Conservation (phyloP, 2,797 vertebrate species). For the Sebastolobus altivelis region DNA sequence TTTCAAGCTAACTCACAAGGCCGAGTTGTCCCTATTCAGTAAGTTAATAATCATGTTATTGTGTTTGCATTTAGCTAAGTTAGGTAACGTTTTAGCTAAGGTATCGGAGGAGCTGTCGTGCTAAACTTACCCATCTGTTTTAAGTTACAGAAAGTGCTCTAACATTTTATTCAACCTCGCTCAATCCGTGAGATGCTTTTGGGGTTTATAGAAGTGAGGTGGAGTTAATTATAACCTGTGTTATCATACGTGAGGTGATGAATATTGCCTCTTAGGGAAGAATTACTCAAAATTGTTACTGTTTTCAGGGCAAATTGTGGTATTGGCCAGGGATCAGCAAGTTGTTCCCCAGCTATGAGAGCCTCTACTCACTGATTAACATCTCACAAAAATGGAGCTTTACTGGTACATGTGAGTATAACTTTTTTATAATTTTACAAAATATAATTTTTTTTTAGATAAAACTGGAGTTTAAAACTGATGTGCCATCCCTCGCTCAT, state of each 20-base stretch:
- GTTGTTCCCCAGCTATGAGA: constrained; percentile 63
- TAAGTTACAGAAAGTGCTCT: constrained; percentile 33
- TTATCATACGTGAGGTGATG: background rate
- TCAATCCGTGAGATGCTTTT: background rate
- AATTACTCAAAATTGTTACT: background rate
- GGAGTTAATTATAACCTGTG: background rate
- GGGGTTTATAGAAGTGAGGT: background rate
- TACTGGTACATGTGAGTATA: constrained; percentile 91
- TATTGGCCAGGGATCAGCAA: constrained; percentile 31
- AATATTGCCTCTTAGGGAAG: background rate
- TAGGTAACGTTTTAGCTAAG: background rate
- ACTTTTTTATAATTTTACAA: too few relatives aligned
- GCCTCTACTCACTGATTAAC: constrained; percentile 47
- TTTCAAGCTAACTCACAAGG: constrained; percentile 30
- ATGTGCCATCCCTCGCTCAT: background rate
- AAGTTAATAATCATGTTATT: constrained; percentile 3
- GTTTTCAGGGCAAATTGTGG: constrained; percentile 32
- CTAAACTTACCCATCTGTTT: constrained; percentile 36
- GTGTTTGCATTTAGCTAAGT: background rate
- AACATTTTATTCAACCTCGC: background rate
- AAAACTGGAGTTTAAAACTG: background rate
- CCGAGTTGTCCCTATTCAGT: constrained; percentile 28
- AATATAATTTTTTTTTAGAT: too few relatives aligned
- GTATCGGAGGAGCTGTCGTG: background rate
- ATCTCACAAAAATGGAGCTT: constrained; percentile 83